Evolutionary conservation across 2,113 vertebrate species (phyloP).

Genomic region (Diadophis punctatus): DNA sequence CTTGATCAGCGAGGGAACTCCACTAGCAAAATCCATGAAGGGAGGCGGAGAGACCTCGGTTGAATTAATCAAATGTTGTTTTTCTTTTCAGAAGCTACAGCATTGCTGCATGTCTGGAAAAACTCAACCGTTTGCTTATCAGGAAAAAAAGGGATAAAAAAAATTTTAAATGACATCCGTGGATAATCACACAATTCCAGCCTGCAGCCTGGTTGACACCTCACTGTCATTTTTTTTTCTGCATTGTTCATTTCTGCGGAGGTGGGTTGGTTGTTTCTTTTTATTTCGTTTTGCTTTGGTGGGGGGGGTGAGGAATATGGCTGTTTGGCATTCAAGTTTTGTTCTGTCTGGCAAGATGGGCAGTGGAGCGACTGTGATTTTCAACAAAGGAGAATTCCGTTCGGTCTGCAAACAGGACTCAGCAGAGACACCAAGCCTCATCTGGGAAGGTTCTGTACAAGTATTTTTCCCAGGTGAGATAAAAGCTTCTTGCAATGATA

Average conservation of each 20-base stretch:
- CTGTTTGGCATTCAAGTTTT: constrained; percentile 20
- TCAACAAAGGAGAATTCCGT: not conserved
- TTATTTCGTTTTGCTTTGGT: not conserved
- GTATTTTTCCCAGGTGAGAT: not conserved
- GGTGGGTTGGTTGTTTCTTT: not conserved
- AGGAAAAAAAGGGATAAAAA: constrained; percentile 1
- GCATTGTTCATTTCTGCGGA: not conserved
- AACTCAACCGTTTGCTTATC: constrained; percentile 30
- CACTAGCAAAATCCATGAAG: not conserved
- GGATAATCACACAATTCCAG: constrained; percentile 27
- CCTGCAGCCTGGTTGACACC: constrained; percentile 28
- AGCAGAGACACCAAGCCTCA: not conserved
- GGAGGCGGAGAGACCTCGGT: not conserved
- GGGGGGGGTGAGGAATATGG: too few species aligned
- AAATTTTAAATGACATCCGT: constrained; percentile 4
- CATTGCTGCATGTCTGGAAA: constrained; percentile 17
- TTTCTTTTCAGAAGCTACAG: not conserved
- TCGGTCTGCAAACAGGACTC: not conserved
- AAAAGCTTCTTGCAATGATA: rapidly evolving
- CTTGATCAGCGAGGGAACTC: not conserved
- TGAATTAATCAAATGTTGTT: constrained; percentile 8
- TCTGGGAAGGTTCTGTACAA: not conserved
- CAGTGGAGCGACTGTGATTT: not conserved
- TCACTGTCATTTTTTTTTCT: constrained; percentile 32
- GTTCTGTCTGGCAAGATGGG: not conserved